Evolutionary conservation across 2,113 vertebrate species (phyloP), one percentile per base, ranked within the genome.

Genomic region (Galeopterus variegatus): DNA sequence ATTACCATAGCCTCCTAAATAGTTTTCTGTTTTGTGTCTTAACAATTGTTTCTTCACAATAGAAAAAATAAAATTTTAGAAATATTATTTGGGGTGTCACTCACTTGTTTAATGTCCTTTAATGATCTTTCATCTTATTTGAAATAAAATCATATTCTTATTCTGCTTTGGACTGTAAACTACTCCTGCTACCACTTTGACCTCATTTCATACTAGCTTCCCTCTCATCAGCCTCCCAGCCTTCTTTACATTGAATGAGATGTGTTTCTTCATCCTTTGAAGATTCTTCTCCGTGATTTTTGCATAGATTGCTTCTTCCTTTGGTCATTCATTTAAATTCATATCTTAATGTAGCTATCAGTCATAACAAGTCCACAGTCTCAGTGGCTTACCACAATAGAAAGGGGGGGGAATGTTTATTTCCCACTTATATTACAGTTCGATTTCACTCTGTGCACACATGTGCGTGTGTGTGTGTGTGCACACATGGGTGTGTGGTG

Each of bases 401-500:
- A 11, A 17, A 1, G 36, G 41, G 41, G 41, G 41, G 4, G 4
- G 4, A 33, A 23, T 1, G 21, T 23, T 64, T 11, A 60, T 70
- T 88, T 67, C 0, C 50, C 21, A 31, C 1, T 19, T 3, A 21
- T 18, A 26, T 70, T 8, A 19, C 6, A 64, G 14, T 54, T 90
- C 23, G n/a, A 0, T 84, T 76, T 80, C 36, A 56, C 1, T 24
- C 19, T 60, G 1, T 2, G 10, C 12, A 41, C 41, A 41, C 41
- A 19, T 58, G 15, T 75, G 14, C 50, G 8, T 8, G 8, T 69
- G 36, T 36, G 11, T 28, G 1, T 15, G 14, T 77, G n/a, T 65
- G 7, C 28, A 8, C 54, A 7, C 0, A 4, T 8, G 13, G 62
- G 19, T 15, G 6, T 6, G 6, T 45, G 2, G 1, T 26, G 6